Evolutionary conservation across 2,113 vertebrate genomes (phyloP).

Genomic region (Corynorhinus townsendii): DNA sequence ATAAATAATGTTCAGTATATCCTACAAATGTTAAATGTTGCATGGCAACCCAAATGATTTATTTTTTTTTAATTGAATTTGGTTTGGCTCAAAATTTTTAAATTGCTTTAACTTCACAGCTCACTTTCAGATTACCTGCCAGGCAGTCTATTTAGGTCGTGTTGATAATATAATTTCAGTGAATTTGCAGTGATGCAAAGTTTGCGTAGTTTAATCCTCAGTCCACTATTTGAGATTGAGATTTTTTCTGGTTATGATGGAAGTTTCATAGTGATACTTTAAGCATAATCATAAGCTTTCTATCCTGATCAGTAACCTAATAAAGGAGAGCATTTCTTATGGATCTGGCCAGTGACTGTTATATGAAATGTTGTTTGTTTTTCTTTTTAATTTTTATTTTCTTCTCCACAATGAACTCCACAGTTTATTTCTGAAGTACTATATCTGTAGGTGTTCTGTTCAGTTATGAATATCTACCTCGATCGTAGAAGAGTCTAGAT

Average conservation of each 20-base stretch:
- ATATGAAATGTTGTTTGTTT: neutral
- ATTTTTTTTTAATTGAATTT: neutral
- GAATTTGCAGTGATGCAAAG: neutral
- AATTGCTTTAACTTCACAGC: neutral
- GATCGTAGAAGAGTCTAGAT: neutral
- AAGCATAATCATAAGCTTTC: neutral
- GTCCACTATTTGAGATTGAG: neutral
- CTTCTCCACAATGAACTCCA: neutral
- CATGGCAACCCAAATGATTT: neutral
- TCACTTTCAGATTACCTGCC: neutral
- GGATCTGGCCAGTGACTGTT: neutral
- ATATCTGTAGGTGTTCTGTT: neutral
- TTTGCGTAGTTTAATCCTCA: neutral
- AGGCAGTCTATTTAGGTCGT: accelerated
- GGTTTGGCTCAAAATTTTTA: neutral
- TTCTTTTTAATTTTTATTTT: neutral
- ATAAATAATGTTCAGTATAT: neutral
- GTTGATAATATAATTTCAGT: neutral
- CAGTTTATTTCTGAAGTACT: slow-evolving; percentile 34
- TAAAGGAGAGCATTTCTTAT: neutral
- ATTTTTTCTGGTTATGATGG: neutral
- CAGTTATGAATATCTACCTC: neutral
- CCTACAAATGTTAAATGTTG: neutral
- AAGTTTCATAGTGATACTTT: neutral
- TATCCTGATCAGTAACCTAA: neutral